Percentiles rank a stretch among this genome's conserved stretches.
Evolutionary conservation across 2,113 vertebrate genomes (phyloP).

Genomic region (Lampris megalopsis): DNA sequence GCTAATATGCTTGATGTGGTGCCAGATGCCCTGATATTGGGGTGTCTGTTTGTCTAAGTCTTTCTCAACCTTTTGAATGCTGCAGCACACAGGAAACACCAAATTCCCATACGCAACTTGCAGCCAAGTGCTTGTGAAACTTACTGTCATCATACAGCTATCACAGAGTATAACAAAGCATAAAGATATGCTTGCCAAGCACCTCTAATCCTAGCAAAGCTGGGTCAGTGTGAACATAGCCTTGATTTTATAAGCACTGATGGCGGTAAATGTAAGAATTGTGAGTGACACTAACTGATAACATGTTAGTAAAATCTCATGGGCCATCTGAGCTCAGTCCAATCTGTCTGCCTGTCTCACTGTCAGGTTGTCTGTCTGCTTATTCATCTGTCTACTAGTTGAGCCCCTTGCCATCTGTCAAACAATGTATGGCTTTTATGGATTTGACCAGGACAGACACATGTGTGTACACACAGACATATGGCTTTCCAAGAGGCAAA

Average conservation of each 20-base stretch:
- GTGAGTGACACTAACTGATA: not conserved
- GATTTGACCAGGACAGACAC: slow-evolving; percentile 3
- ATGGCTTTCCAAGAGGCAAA: too few species aligned
- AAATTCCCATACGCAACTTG: not conserved
- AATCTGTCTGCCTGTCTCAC: not conserved
- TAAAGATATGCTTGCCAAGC: not conserved
- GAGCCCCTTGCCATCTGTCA: slow-evolving; percentile 38
- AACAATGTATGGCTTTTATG: slow-evolving; percentile 16
- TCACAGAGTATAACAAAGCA: not conserved
- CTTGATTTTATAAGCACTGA: not conserved
- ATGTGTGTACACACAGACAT: not conserved
- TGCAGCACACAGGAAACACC: slow-evolving; percentile 6
- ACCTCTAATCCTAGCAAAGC: not conserved
- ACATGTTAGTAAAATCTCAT: slow-evolving; percentile 33
- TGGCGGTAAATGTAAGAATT: not conserved
- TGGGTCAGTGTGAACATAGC: not conserved
- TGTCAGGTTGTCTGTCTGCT: not conserved
- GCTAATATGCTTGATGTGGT: not conserved
- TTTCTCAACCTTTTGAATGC: not conserved
- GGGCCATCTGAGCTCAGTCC: not conserved
- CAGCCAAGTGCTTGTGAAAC: not conserved
- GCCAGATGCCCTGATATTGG: slow-evolving; percentile 10
- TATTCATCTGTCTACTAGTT: slow-evolving; percentile 23
- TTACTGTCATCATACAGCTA: not conserved
- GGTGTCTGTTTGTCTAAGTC: not conserved